These are phyloP conservation scores for Procambarus virginalis DNA, from an alignment of 1,140 invertebrate genomes.

Conservation along the genomic window DNA sequence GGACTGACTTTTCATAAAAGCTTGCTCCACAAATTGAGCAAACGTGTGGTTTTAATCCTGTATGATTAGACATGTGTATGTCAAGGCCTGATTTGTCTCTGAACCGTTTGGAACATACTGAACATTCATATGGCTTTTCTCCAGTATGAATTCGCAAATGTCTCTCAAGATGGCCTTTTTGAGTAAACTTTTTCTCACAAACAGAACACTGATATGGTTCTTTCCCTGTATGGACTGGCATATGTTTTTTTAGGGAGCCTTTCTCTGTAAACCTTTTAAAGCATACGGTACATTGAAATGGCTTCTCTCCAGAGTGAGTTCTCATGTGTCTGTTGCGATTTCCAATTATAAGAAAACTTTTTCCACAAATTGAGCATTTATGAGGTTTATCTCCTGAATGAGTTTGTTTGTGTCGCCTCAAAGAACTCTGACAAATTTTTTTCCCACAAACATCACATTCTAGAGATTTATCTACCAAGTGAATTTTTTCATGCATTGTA, in stretches of 20 bases:
- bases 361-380: background rate
- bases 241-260: conserved; percentile 1
- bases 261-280: background rate
- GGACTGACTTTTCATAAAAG: background rate
- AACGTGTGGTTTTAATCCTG: background rate
- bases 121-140: conserved; percentile 4
- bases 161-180: conserved; percentile 16
- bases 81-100: background rate
- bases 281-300: conserved; percentile 15
- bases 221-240: background rate
- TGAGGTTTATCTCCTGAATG: background rate
- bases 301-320: conserved; percentile 2
- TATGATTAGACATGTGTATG: conserved; percentile 1
- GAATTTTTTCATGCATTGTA: background rate
- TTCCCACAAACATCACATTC: background rate
- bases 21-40: conserved; percentile 7
- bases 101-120: background rate
- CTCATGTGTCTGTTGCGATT: background rate
- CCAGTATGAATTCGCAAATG: conserved; percentile 29
- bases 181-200: conserved; percentile 10
- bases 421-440: background rate
- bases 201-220: conserved; percentile 1
- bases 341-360: background rate
- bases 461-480: background rate
- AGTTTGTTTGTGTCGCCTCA: background rate